A percentile compares a stretch with the other conserved stretches of the same genome.
Evolutionary conservation across 2,113 vertebrate species (phyloP).

Genomic region (Gymnogyps californianus): DNA sequence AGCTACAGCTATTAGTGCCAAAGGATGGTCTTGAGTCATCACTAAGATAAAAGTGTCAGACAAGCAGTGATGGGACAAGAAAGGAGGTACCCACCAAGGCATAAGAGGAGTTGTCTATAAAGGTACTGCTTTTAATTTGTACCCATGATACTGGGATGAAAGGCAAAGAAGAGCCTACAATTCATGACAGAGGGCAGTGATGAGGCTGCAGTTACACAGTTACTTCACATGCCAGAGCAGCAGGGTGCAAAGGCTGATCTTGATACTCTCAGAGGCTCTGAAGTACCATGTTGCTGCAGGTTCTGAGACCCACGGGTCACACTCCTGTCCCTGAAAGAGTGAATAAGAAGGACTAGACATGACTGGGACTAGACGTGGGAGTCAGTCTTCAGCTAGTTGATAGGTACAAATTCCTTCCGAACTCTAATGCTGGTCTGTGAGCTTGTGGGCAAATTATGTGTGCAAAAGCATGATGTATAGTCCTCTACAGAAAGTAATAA

Average conservation of each 20-base stretch:
- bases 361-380: not conserved
- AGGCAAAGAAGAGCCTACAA: not conserved
- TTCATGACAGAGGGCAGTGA: not conserved
- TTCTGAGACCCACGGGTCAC: not conserved
- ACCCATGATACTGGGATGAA: not conserved
- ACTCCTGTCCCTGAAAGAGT: not conserved
- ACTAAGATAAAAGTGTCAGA: not conserved
- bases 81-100: not conserved
- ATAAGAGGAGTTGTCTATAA: not conserved
- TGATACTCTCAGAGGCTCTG: not conserved
- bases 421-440: not conserved
- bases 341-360: not conserved
- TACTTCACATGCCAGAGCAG: not conserved
- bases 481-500: not conserved
- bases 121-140: not conserved
- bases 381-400: not conserved
- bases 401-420: not conserved
- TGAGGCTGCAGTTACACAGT: not conserved
- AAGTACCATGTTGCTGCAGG: not conserved
- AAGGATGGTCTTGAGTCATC: not conserved
- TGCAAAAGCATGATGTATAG: not conserved
- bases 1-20: not conserved
- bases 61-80: not conserved
- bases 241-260: not conserved
- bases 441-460: not conserved